Evolutionary conservation across 2,888 invertebrate genomes (phyloP).

Genomic region (Resseliella maxima): DNA sequence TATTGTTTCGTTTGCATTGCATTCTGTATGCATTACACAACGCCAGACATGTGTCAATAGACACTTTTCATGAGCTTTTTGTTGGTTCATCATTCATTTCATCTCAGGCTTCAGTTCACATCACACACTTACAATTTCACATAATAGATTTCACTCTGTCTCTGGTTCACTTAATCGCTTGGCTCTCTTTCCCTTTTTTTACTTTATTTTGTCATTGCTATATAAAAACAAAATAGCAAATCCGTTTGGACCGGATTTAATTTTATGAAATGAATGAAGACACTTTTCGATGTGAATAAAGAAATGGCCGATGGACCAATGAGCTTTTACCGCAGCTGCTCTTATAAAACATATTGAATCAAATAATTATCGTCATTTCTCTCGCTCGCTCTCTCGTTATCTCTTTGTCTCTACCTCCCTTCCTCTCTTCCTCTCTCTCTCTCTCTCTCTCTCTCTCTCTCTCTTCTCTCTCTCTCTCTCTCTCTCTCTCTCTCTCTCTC

Average conservation of each 20-base stretch:
- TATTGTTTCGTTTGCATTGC: constrained; percentile 44
- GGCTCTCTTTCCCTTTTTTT: too few species aligned
- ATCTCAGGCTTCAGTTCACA: neutral
- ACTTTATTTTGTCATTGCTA: neutral
- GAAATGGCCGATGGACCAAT: neutral
- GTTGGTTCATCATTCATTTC: neutral
- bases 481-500: too few species aligned
- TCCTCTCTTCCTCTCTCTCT: too few species aligned
- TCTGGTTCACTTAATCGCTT: too few species aligned
- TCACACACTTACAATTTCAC: neutral
- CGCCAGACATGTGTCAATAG: constrained; percentile 37
- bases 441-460: too few species aligned
- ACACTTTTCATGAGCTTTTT: neutral
- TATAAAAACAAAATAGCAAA: constrained; percentile 22
- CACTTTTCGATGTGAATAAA: neutral
- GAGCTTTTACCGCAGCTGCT: neutral
- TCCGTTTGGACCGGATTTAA: constrained; percentile 42
- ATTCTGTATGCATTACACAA: constrained; percentile 9
- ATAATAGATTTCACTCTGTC: too few species aligned
- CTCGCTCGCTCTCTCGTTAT: too few species aligned
- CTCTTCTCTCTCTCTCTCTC: neutral
- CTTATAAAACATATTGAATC: neutral
- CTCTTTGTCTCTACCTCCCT: too few species aligned
- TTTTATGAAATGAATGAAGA: constrained; percentile 44
- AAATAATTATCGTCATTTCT: neutral